Evolutionary conservation across 2,888 invertebrate genomes (phyloP), one percentile per base, ranked within the genome.

Genomic region (Oscheius onirici): DNA sequence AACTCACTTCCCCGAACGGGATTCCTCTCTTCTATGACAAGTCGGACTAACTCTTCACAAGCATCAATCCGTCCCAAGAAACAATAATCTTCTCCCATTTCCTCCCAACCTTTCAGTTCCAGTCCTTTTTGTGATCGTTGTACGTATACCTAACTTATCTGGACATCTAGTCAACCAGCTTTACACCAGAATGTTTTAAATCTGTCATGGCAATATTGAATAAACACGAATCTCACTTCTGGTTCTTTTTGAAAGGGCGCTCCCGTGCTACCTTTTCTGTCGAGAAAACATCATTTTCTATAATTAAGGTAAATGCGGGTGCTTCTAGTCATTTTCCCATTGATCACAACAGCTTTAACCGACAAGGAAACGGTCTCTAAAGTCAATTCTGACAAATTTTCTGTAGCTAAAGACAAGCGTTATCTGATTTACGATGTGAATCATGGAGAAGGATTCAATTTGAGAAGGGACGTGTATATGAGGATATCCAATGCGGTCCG

Each of bases 391-490:
- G 68, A 68, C n/a, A 72, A 75, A 24, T 80, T 71, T 67, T 76
- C 79, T 10, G 26, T 78, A 6, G 73, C 69, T 0, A 41, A 67
- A 24, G 77, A 79, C 22, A 72, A 71, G 6, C 70, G 93, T 84
- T 94, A 92, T 85, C 89, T 97, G 68, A 90, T 97, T 60, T 99
- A 96, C 89, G 95, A 96, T 88, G 93, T 97, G 0, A 97, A 97
- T 90, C 92, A 92, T 2, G 92, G 93, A 0, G 97, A 99, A 90
- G 99, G 99, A 0, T 99, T 99, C 87, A 99, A 99, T 90, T 90
- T 99, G 75, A 91, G 96, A 17, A 91, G 97, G 43, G 97, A 99
- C 90, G 97, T 99, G 1, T 97, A 95, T 86, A 92, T 97, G 91
- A 91, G 97, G 81, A 91, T 95, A 84, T 95, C 96, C 1, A 92